A percentile compares a stretch with the other conserved stretches of the same genome.
These are phyloP conservation scores for Mesoclemmys tuberculata DNA, from an alignment of 2,113 vertebrate species.

Conservation along the genomic window DNA sequence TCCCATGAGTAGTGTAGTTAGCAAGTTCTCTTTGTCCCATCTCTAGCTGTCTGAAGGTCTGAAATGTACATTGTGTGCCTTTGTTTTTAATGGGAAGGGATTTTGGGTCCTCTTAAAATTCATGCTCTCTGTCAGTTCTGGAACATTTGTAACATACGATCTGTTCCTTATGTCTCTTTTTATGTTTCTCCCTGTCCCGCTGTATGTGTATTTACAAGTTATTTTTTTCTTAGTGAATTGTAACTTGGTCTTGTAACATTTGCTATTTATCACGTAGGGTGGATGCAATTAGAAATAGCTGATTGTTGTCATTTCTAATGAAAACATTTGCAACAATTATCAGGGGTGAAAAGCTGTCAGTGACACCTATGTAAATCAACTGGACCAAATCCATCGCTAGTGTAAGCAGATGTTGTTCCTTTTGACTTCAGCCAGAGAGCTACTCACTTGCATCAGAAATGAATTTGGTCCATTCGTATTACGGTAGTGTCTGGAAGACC, in stretches of 20 bases:
- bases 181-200: conserved; percentile 45
- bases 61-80: conserved; percentile 41
- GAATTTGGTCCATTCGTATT: not conserved
- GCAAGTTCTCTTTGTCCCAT: conserved; percentile 35
- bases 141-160: conserved; percentile 49
- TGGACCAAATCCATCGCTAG: not conserved
- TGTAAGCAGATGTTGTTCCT: not conserved
- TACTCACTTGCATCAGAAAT: not conserved
- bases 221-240: conserved; percentile 8
- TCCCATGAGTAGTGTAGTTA: not conserved
- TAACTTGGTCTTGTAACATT: conserved; percentile 7
- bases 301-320: not conserved
- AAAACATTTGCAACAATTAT: not conserved
- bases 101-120: conserved; percentile 55
- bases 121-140: conserved; percentile 22
- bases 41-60: conserved; percentile 18
- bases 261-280: conserved; percentile 40
- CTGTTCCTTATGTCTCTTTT: conserved; percentile 55
- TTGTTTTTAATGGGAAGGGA: conserved; percentile 45
- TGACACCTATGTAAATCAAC: not conserved
- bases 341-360: not conserved
- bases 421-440: not conserved
- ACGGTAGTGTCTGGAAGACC: too few species aligned
- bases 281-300: not conserved
- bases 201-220: conserved; percentile 44